Percentiles rank a stretch among this genome's conserved stretches.
Evolutionary conservation across 2,888 invertebrate species (phyloP).

Genomic region (Dioctria rufipes): DNA sequence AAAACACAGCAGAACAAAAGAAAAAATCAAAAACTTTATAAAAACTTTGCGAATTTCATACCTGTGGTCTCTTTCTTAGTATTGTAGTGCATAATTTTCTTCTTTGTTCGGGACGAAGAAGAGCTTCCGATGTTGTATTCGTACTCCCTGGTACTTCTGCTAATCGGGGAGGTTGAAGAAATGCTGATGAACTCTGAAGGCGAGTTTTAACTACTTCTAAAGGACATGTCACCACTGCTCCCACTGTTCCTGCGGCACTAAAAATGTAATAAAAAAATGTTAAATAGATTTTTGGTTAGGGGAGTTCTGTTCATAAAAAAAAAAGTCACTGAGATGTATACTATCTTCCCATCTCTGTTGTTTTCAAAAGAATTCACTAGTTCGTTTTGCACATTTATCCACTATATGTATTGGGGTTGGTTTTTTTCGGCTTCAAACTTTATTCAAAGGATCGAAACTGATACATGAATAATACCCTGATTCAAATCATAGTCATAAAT

Average conservation of each 20-base stretch:
- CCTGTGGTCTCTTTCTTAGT: constrained; percentile 80
- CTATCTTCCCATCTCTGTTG: too few relatives aligned
- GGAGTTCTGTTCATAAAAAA: too few relatives aligned
- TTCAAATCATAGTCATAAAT: too few relatives aligned
- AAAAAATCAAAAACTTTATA: constrained; percentile 62
- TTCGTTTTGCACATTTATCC: too few relatives aligned
- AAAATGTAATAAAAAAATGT: constrained; percentile 62
- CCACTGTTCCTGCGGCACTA: constrained; percentile 96
- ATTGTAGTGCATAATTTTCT: constrained; percentile 84
- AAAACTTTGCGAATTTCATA: constrained; percentile 67
- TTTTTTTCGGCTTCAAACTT: too few relatives aligned
- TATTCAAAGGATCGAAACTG: too few relatives aligned
- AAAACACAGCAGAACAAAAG: constrained; percentile 2
- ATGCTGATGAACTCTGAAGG: constrained; percentile 90
- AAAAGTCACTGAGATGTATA: too few relatives aligned
- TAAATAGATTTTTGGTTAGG: too few relatives aligned
- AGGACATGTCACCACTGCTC: constrained; percentile 97
- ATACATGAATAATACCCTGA: too few relatives aligned
- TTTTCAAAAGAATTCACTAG: too few relatives aligned
- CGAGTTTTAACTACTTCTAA: constrained; percentile 98
- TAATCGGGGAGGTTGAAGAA: constrained; percentile 70
- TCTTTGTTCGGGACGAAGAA: constrained; percentile 76
- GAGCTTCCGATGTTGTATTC: constrained; percentile 72
- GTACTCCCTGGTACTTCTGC: constrained; percentile 70
- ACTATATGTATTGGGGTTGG: too few relatives aligned